Evolutionary conservation across 2,113 vertebrate species (phyloP).

Genomic region (Petaurus breviceps): DNA sequence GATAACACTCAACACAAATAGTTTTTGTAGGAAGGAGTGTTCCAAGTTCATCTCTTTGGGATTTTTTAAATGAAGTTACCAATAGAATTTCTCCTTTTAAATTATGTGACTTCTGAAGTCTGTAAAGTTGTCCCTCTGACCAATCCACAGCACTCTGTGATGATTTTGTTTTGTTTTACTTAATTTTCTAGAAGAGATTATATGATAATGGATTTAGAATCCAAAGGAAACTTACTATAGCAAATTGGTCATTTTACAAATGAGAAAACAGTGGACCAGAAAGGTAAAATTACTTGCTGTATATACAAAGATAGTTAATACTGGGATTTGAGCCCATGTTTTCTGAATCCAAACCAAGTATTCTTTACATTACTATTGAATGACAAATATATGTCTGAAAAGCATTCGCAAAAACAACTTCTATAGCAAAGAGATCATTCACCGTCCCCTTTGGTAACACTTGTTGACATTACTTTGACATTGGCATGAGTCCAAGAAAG

Average conservation of each 20-base stretch:
- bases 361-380: not conserved
- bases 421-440: not conserved
- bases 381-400: not conserved
- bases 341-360: not conserved
- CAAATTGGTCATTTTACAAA: not conserved
- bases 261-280: not conserved
- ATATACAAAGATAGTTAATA: not conserved
- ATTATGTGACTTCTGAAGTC: conserved; percentile 35
- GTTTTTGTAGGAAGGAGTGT: conserved; percentile 32
- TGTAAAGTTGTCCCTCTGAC: not conserved
- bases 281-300: not conserved
- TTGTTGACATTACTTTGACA: not conserved
- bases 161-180: not conserved
- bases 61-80: conserved; percentile 54
- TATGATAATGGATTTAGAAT: not conserved
- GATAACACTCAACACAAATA: conserved; percentile 42
- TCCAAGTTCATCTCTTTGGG: not conserved
- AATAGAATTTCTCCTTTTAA: conserved; percentile 60
- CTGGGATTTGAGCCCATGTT: not conserved
- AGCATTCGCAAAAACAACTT: not conserved
- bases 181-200: not conserved
- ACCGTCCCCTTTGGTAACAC: not conserved
- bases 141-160: not conserved
- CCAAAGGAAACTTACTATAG: not conserved
- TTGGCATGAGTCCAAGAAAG: not conserved